Base-by-base conservation (phyloP, 2,888 invertebrate species). In the Elysia crispata region DNA sequence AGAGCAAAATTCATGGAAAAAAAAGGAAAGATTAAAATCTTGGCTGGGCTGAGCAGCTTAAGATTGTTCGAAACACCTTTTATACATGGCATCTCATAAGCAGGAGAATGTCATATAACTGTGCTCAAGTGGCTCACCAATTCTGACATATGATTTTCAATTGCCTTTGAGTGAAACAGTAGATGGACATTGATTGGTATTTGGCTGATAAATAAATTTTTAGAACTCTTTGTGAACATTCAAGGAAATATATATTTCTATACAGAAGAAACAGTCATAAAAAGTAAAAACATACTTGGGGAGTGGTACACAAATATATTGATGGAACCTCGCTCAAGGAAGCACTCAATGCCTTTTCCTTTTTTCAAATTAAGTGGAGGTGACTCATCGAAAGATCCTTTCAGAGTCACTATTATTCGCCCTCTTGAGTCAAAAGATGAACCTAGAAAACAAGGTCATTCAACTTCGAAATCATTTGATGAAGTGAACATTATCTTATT, bases 221-320 rank as follows among this genome's bases (percentile, higher is more conserved):
- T 23, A 60, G 5, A 5, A 60, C 60, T 8, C 41, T 41, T 41
- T 3, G 3, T 41, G 41, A 41, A 11, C n/a, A 11, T 41, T 11
- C 11, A 41, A 41, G 3, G 41, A 41, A 3, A 41, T 41, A 11
- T 5, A 23, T 15, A 23, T 60, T 15, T 54, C 20, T 20, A 64
- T 11, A 64, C 13, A 11, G 11, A 64, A n/a, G 13, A n/a, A 20
- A 18, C 3, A 28, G 20, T 20, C 18, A 20, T 20, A 67, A 25
- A 64, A 15, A 11, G 15, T 15, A 67, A 3, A 67, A 25, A 80
- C 80, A 54, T 70, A 80, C 80, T 25, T 70, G 80, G 76, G 20
- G 70, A 76, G 50, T 80, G 80, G 60, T 76, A 80, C 60, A 80
- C 80, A 70, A 76, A 80, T 30, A 80, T 80, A 57, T 76, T 76